Evolutionary conservation across 1,140 invertebrate genomes (phyloP).

Genomic region (Ruditapes philippinarum): DNA sequence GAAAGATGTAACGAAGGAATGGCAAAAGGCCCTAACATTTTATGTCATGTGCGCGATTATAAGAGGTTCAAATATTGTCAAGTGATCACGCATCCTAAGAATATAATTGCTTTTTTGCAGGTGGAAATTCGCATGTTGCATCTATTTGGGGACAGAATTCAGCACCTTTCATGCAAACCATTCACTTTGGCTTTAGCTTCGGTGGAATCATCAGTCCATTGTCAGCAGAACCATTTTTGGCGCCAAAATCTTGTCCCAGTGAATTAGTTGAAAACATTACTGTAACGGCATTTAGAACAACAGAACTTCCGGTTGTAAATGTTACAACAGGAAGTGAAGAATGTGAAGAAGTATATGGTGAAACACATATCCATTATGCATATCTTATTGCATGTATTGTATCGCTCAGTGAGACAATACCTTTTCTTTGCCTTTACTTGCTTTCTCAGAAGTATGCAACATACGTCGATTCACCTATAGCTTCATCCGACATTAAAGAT

Average conservation of each 20-base stretch:
- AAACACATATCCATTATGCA: slow-evolving; percentile 52
- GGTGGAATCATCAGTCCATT: slow-evolving; percentile 66
- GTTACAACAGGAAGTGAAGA: neutral
- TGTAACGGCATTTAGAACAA: neutral
- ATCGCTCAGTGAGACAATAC: slow-evolving; percentile 4
- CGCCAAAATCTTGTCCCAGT: neutral
- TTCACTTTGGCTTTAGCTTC: slow-evolving; percentile 64
- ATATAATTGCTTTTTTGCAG: slow-evolving; percentile 73
- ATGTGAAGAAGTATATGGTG: slow-evolving; percentile 40
- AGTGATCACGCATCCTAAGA: no score
- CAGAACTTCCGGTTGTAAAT: neutral
- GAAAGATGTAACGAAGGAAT: no score
- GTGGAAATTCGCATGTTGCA: slow-evolving; percentile 86
- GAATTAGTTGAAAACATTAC: neutral
- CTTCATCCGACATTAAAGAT: neutral
- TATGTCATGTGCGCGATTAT: no score
- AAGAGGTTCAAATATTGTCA: no score
- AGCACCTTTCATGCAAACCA: slow-evolving; percentile 64
- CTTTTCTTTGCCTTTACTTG: slow-evolving; percentile 39
- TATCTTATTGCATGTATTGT: slow-evolving; percentile 27
- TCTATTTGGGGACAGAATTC: slow-evolving; percentile 86
- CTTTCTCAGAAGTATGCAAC: slow-evolving; percentile 2
- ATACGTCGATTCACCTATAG: slow-evolving; percentile 13
- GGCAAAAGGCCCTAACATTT: no score
- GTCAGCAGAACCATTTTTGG: slow-evolving; percentile 63